Evolutionary conservation across 2,113 vertebrate species (phyloP), one percentile per base, ranked within the genome.

Genomic region (Crypturellus undulatus): DNA sequence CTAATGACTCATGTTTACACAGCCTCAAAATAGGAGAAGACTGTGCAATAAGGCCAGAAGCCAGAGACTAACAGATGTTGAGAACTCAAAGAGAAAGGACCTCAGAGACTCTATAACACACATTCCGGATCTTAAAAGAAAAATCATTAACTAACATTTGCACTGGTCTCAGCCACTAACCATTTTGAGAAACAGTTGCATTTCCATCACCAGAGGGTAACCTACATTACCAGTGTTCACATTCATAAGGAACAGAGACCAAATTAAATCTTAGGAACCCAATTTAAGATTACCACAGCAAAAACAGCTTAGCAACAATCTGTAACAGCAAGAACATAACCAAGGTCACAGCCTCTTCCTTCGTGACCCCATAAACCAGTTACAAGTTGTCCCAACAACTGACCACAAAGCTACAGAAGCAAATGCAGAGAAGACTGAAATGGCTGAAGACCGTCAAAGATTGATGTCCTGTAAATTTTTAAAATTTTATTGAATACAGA

Each of bases 101-200:
- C 28, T 90, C 62, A 69, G 14, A 90, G 40, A 84, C 49, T 22
- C 63, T n/a, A 43, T 24, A 89, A 69, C 4, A 59, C 42, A 40
- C 26, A 9, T 40, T 69, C 69, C 76, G 16, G 80, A 52, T 47
- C 45, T 51, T 84, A n/a, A 70, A 90, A 79, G 38, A 75, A 92
- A 92, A 96, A 73, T 36, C 81, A 71, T 94, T 89, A 94, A 89
- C 91, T 73, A 83, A 65, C 77, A 87, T 84, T 94, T 93, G 84
- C 40, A 11, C 11, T 38, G 18, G 49, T 84, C 78, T 95, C 89
- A 34, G 80, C 20, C 93, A 93, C 67, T 69, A 84, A 80, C 5
- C 32, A 93, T 79, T 90, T 75, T 47, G 63, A 96, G 75, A 72
- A 82, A 90, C 22, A 12, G 45, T 5, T 89, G 69, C 85, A 24